Percentiles rank a stretch among this genome's conserved stretches.
Conservation (phyloP, 2,888 invertebrate species). For the Trichogramma evanescens region DNA sequence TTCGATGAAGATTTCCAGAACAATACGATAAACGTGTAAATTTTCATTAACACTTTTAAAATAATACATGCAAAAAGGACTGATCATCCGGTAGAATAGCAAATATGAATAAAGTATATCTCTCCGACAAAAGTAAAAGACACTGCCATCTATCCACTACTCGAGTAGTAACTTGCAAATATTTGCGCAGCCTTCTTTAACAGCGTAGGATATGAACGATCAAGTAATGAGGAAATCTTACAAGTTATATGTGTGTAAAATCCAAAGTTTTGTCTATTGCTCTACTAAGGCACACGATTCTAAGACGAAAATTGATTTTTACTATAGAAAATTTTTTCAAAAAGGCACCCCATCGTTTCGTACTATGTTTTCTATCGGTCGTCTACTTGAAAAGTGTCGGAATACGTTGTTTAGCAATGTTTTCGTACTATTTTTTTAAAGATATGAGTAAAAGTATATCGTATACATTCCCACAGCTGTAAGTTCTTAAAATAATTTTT, state of each 20-base stretch:
- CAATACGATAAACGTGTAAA: too few species aligned
- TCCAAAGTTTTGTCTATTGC: constrained; percentile 14
- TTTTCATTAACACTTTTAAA: too few species aligned
- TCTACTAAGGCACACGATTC: constrained; percentile 42
- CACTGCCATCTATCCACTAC: constrained; percentile 10
- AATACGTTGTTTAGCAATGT: too few species aligned
- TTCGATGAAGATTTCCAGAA: too few species aligned
- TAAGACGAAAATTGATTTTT: constrained; percentile 24
- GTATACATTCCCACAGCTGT: constrained; percentile 17
- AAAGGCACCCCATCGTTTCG: constrained; percentile 38
- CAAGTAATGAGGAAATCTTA: not conserved
- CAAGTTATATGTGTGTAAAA: constrained; percentile 4
- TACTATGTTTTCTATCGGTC: too few species aligned
- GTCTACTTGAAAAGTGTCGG: too few species aligned
- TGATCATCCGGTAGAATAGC: too few species aligned
- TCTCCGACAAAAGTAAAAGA: constrained; percentile 3
- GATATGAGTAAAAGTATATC: not conserved
- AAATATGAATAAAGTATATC: too few species aligned
- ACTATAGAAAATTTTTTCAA: constrained; percentile 29
- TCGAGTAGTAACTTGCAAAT: not conserved
- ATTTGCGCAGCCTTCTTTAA: constrained; percentile 5
- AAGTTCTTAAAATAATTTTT: not conserved
- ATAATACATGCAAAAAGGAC: not conserved
- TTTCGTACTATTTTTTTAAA: too few species aligned
- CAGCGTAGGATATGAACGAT: not conserved